These are phyloP conservation scores for Nasonia longicornis DNA, from an alignment of 1,140 invertebrate genomes.

Conservation along the genomic window DNA sequence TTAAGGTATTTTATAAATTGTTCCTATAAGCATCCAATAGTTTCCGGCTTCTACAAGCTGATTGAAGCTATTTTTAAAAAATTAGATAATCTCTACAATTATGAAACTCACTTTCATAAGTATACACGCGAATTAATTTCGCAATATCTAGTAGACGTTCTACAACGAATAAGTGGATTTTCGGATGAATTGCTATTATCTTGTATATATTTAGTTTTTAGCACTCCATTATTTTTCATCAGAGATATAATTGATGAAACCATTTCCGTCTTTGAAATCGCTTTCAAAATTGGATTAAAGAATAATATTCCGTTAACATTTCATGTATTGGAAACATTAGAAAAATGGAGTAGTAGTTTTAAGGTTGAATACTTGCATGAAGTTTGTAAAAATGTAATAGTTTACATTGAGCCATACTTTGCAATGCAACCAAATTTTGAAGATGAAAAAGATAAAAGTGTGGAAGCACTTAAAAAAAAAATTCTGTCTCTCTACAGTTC, in stretches of 20 bases:
- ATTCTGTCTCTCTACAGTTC: conserved; percentile 64
- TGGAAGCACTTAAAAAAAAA: conserved; percentile 60
- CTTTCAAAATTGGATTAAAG: conserved; percentile 70
- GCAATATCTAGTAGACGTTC: conserved; percentile 68
- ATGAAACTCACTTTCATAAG: conserved; percentile 45
- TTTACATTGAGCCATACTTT: conserved; percentile 69
- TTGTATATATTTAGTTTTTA: conserved; percentile 69
- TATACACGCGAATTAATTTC: conserved; percentile 57
- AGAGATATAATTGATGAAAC: conserved; percentile 65
- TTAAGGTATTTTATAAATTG: conserved; percentile 69
- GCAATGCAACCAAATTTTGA: conserved; percentile 58
- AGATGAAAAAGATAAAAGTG: conserved; percentile 57
- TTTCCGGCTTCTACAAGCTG: conserved; percentile 74
- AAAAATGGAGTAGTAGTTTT: conserved; percentile 69
- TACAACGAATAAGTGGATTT: conserved; percentile 69
- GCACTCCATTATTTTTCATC: conserved; percentile 72
- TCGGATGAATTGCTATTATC: conserved; percentile 70
- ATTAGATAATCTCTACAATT: conserved; percentile 55
- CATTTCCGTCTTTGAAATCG: conserved; percentile 71
- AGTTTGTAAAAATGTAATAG: conserved; percentile 67
- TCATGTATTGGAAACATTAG: conserved; percentile 70
- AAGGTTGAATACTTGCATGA: conserved; percentile 54
- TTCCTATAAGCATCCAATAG: conserved; percentile 70
- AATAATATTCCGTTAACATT: conserved; percentile 74
- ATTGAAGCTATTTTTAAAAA: conserved; percentile 64